Evolutionary conservation across 2,888 invertebrate species (phyloP).

Genomic region (Clostera curtula): DNA sequence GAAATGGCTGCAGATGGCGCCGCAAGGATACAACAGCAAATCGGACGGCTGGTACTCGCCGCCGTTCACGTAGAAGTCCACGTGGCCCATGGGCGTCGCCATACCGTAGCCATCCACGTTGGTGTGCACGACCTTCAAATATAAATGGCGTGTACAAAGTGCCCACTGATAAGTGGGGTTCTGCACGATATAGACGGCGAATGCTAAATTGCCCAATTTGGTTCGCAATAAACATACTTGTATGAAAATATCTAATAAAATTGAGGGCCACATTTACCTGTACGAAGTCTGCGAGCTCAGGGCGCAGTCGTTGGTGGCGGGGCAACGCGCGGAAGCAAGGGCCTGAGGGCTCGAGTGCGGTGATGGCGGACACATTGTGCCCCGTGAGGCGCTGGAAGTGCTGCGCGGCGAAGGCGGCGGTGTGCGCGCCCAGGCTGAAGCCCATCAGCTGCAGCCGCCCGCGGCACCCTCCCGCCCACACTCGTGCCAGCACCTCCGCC

Average conservation of each 20-base stretch:
- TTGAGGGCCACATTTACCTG: too few relatives aligned
- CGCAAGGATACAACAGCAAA: constrained; percentile 45
- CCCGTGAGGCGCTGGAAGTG: constrained; percentile 51
- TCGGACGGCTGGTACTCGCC: constrained; percentile 64
- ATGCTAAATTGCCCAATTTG: too few relatives aligned
- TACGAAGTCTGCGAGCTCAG: constrained; percentile 56
- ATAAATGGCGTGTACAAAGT: too few relatives aligned
- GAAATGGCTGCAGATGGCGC: constrained; percentile 59
- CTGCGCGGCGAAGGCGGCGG: constrained; percentile 51
- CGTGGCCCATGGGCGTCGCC: constrained; percentile 58
- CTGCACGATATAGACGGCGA: too few relatives aligned
- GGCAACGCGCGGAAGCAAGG: constrained; percentile 54
- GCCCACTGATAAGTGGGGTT: too few relatives aligned
- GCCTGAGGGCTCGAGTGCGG: constrained; percentile 58
- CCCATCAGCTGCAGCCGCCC: constrained; percentile 54
- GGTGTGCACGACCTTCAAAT: constrained; percentile 57
- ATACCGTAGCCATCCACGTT: constrained; percentile 67
- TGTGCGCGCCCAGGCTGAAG: constrained; percentile 62
- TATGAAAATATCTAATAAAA: too few relatives aligned
- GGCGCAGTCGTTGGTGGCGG: constrained; percentile 39
- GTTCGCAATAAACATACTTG: too few relatives aligned
- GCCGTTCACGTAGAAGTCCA: constrained; percentile 61
- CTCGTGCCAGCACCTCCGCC: constrained; percentile 48
- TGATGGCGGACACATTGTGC: constrained; percentile 51
- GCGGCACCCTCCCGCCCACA: too few relatives aligned